Percentiles rank a stretch among this genome's conserved stretches.
phyloP scores from a whole-genome alignment of 2,113 vertebrate species.

The Hyla sarda region DNA sequence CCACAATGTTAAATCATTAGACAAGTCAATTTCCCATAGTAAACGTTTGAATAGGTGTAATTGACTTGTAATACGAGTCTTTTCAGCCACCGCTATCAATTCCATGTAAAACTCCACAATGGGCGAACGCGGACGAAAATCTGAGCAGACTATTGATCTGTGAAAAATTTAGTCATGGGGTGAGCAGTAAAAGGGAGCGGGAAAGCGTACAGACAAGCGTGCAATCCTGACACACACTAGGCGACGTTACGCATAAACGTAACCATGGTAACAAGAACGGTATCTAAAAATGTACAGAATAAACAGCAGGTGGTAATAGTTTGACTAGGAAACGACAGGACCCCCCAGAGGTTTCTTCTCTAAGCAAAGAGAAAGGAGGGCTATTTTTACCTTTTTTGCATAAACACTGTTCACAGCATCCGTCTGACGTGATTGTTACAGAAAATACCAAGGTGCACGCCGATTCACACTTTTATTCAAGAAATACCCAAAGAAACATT shows the following conservation, averaged over 20 bases:
- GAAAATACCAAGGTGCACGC: neutral
- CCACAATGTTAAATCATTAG: neutral
- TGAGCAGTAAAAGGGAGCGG: neutral
- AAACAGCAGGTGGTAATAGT: constrained; percentile 35
- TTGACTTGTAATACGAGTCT: neutral
- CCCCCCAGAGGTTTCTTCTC: constrained; percentile 28
- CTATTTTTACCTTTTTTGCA: constrained; percentile 41
- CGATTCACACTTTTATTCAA: neutral
- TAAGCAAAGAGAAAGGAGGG: neutral
- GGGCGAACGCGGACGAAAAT: neutral
- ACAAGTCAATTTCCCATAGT: neutral
- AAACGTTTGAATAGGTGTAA: neutral
- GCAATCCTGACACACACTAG: constrained; percentile 7
- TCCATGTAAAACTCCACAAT: neutral
- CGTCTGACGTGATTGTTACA: constrained; percentile 6
- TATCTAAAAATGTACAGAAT: constrained; percentile 48
- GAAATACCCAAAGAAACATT: neutral
- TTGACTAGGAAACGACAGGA: constrained; percentile 16
- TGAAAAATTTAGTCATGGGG: neutral
- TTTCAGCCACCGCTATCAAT: neutral
- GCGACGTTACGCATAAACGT: constrained; percentile 17
- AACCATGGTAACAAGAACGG: constrained; percentile 31
- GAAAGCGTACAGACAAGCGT: constrained; percentile 7
- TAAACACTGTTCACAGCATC: constrained; percentile 9
- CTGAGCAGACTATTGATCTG: neutral